Base-by-base conservation (phyloP, 2,888 invertebrate genomes). In the Ariolimax columbianus region DNA sequence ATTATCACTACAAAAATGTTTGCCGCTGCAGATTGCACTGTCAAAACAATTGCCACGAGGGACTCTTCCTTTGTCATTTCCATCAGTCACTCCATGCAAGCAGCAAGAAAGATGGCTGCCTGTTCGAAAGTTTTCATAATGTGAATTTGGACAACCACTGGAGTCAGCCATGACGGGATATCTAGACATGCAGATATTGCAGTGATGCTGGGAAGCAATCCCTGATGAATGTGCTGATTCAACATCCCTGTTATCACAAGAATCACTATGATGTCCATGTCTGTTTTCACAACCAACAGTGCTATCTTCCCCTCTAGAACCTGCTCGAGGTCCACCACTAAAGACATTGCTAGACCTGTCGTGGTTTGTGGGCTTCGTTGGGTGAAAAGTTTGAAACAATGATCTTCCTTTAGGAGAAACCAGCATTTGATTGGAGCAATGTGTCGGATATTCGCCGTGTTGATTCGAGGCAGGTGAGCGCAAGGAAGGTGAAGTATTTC, bases 341-440 rank as follows among this genome's bases (percentile, higher is more conserved):
- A 36, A 38, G 17, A 51, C 59, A 40, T 47, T 83, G 43, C 26
- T 36, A 1, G 33, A 43, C 84, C 80, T 72, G 36, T 84, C 80
- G 30, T 84, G 84, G 26, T 84, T 79, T 2, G 84, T 80, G 17
- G 80, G 79, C 26, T 85, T 85, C 23, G 77, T 85, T 40, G 85
- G 85, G 40, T 85, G 85, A 70, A 85, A 85, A 77, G 85, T 85
- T 36, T 82, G 85, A 43, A 85, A 77, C 30, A 81, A 14, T 17
- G 79, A 55, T 63, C 75, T 72, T 36, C 59, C 73, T 38, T 68
- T 72, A 14, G 80, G 81, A 23, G 83, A 77, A n/a, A 72, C 51
- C 51, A 55, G n/a, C 36, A 33, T 40, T 36, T 82, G 73, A 63
- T 33, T 82, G 55, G 78, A 63, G 79, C 77, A 51, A 9, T 38